Conservation (phyloP, 1,140 invertebrate genomes). For the Tribolium castaneum region DNA sequence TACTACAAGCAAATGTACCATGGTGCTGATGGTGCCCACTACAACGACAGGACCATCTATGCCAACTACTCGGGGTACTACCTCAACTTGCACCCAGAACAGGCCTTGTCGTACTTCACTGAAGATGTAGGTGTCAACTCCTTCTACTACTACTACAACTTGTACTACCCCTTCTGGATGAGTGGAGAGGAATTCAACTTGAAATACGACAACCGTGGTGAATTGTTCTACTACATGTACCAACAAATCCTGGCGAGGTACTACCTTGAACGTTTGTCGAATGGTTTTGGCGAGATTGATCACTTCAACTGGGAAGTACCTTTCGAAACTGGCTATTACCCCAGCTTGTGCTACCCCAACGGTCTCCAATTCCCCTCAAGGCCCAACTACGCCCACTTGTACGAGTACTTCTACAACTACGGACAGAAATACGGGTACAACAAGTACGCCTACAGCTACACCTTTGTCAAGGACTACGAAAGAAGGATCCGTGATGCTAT, state of each 20-base stretch:
- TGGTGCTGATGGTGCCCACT: conserved; percentile 61
- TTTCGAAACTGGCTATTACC: conserved; percentile 72
- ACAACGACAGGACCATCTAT: conserved; percentile 62
- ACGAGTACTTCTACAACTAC: conserved; percentile 61
- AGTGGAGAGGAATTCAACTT: conserved; percentile 66
- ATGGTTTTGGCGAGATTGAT: conserved; percentile 71
- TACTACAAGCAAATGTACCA: conserved; percentile 66
- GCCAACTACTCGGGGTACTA: conserved; percentile 69
- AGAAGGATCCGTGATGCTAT: conserved; percentile 65
- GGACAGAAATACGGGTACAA: conserved; percentile 57
- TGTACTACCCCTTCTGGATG: conserved; percentile 74
- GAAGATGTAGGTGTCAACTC: conserved; percentile 78
- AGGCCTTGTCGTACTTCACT: conserved; percentile 75
- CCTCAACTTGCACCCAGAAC: conserved; percentile 62
- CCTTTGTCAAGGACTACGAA: conserved; percentile 58
- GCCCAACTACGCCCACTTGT: conserved; percentile 64
- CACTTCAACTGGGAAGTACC: conserved; percentile 68
- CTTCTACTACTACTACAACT: conserved; percentile 73
- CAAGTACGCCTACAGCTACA: conserved; percentile 44
- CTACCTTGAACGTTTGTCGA: conserved; percentile 75
- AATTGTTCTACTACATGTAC: conserved; percentile 70
- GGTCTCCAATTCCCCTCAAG: conserved; percentile 74
- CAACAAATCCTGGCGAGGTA: conserved; percentile 74
- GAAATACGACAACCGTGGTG: conserved; percentile 67
- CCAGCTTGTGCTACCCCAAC: conserved; percentile 73